Evolutionary conservation across 2,888 invertebrate genomes (phyloP).

Genomic region (Laothoe populi): DNA sequence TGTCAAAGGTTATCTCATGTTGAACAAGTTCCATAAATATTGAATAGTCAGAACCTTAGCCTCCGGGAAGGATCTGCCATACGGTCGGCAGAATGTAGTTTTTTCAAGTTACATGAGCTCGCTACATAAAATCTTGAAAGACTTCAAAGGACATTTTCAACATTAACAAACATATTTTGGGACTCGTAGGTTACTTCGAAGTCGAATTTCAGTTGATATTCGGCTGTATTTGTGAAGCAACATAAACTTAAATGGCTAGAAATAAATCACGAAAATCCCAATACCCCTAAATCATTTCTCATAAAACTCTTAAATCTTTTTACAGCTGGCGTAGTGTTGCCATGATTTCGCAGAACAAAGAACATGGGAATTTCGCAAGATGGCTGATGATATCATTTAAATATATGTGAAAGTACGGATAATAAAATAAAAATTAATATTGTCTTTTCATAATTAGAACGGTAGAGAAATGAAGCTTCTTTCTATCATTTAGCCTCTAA

Average conservation of each 20-base stretch:
- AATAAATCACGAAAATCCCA: background rate
- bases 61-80: background rate
- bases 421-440: no score
- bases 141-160: background rate
- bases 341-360: background rate
- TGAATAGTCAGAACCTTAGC: background rate
- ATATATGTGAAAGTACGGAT: no score
- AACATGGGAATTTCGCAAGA: background rate
- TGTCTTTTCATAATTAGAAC: no score
- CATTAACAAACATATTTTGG: no score
- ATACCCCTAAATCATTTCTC: background rate
- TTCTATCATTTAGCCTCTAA: no score
- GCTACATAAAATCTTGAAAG: background rate
- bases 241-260: background rate
- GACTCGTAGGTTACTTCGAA: no score
- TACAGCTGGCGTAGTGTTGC: background rate
- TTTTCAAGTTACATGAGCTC: background rate
- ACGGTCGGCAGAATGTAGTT: background rate
- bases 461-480: no score
- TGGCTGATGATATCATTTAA: no score
- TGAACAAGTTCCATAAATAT: constrained; percentile 4
- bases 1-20: background rate
- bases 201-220: no score
- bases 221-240: no score
- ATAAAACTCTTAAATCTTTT: background rate